phyloP scores from a whole-genome alignment of 2,888 invertebrate genomes.

The Coelopa pilipes region DNA sequence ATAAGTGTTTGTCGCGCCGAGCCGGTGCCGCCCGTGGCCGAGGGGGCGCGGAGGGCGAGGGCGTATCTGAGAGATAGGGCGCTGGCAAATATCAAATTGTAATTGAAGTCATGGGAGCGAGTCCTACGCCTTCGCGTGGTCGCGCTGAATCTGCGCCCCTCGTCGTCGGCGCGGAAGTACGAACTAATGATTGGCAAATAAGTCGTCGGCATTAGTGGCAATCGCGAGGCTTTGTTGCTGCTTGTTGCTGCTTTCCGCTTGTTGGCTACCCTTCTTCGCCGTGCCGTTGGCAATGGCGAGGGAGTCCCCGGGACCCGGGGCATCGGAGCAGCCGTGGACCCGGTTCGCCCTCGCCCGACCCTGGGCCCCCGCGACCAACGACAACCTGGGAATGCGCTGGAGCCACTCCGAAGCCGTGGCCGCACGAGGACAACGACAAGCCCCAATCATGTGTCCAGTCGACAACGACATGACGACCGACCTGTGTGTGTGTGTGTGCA shows the following conservation, averaged over 20 bases:
- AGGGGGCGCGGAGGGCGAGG: background rate
- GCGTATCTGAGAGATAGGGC: conserved; percentile 17
- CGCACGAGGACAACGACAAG: background rate
- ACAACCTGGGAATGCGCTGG: too few relatives aligned
- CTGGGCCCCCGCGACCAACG: too few relatives aligned
- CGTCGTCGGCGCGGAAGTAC: background rate
- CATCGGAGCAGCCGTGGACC: too few relatives aligned
- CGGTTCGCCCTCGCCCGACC: too few relatives aligned
- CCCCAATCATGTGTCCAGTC: conserved; percentile 26
- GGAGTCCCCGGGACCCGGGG: too few relatives aligned
- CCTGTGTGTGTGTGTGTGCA: conserved; percentile 14
- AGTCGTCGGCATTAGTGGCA: conserved; percentile 4
- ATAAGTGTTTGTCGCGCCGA: too few relatives aligned
- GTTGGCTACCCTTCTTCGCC: background rate
- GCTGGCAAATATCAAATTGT: conserved; percentile 42
- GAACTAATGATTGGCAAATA: conserved; percentile 31
- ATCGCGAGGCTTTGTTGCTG: background rate
- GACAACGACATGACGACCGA: background rate
- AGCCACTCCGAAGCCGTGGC: too few relatives aligned
- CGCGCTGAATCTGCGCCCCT: conserved; percentile 8
- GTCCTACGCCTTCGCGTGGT: conserved; percentile 28
- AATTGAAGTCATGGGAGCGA: conserved; percentile 61
- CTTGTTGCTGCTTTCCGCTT: background rate
- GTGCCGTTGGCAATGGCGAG: too few relatives aligned
- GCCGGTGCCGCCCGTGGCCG: background rate